Evolutionary conservation across 2,888 invertebrate species (phyloP).

Genomic region (Oasisia sp.): DNA sequence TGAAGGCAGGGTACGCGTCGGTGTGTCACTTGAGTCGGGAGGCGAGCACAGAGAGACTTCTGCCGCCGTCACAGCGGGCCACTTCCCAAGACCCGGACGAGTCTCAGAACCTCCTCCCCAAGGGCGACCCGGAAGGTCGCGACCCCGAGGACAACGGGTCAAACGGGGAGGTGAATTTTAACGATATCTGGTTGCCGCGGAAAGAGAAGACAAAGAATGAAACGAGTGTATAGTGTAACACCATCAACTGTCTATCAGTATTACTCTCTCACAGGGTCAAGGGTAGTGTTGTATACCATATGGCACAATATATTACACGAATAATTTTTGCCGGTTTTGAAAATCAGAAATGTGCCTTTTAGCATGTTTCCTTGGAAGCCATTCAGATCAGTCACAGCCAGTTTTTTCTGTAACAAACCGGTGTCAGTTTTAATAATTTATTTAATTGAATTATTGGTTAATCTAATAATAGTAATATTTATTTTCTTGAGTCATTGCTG

Average conservation of each 20-base stretch:
- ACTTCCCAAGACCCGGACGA: slow-evolving; percentile 18
- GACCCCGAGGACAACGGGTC: background rate
- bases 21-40: background rate
- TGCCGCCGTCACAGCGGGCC: background rate
- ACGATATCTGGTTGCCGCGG: slow-evolving; percentile 36
- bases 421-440: no score
- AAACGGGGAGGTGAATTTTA: slow-evolving; percentile 49
- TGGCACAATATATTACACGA: no score
- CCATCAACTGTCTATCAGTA: background rate
- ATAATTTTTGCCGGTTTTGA: no score
- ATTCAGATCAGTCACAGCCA: no score
- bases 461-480: no score
- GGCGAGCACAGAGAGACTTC: background rate
- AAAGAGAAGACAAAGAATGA: slow-evolving; percentile 57
- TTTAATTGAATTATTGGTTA: no score
- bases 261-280: background rate
- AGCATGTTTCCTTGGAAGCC: no score
- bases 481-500: no score
- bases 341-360: no score
- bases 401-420: no score
- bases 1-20: background rate
- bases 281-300: no score
- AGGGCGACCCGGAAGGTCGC: background rate
- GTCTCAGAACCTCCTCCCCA: background rate
- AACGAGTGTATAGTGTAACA: slow-evolving; percentile 55